These are phyloP conservation scores for Trissonchulus sp. DNA, from an alignment of 2,888 invertebrate genomes.

Conservation along the genomic window DNA sequence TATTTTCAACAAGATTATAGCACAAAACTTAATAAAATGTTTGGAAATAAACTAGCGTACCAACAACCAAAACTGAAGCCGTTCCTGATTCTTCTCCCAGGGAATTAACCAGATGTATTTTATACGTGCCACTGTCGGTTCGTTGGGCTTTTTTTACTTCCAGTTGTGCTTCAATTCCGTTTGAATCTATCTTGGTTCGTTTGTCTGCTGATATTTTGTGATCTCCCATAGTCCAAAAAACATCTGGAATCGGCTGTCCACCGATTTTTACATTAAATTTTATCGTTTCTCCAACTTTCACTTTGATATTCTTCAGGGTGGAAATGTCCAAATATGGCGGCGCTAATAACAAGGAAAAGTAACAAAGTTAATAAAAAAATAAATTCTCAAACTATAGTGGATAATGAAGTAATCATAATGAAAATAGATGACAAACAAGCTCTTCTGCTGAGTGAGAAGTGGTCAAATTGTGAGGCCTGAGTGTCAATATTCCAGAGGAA, in stretches of 20 bases:
- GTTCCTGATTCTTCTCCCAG: conserved; percentile 86
- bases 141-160: conserved; percentile 81
- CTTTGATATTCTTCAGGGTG: conserved; percentile 80
- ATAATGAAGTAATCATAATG: no score
- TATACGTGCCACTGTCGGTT: conserved; percentile 81
- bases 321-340: conserved; percentile 87
- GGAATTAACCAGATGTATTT: conserved; percentile 77
- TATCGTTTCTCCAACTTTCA: conserved; percentile 92
- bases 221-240: conserved; percentile 68
- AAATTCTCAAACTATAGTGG: no score
- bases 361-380: no score
- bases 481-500: no score
- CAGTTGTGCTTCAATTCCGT: conserved; percentile 42
- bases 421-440: no score
- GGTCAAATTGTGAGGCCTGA: no score
- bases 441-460: no score
- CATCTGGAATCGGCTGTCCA: conserved; percentile 93
- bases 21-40: no score
- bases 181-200: conserved; percentile 52
- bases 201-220: conserved; percentile 31
- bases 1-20: no score
- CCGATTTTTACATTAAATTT: conserved; percentile 87
- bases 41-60: no score
- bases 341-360: no score
- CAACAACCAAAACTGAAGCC: conserved; percentile 78